phyloP scores from a whole-genome alignment of 2,888 invertebrate genomes.

The Lochmaea capreae region DNA sequence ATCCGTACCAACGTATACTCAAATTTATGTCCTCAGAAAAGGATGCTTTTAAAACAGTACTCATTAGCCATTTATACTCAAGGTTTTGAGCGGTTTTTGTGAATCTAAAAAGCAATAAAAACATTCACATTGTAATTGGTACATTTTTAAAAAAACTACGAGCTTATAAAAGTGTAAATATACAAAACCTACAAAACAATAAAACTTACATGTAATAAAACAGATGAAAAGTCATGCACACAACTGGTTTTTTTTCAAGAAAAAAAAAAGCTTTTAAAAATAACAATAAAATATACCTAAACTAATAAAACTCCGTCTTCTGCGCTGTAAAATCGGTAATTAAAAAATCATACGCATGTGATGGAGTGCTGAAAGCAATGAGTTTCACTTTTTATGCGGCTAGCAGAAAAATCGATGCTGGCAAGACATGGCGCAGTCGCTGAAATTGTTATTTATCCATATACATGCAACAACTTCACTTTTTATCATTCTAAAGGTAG shows the following conservation, averaged over 20 bases:
- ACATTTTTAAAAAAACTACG: conserved; percentile 11
- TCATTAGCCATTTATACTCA: conserved; percentile 56
- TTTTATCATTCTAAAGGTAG: conserved; percentile 1
- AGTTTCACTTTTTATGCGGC: conserved; percentile 35
- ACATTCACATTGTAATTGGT: conserved; percentile 12
- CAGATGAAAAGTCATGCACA: conserved; percentile 22
- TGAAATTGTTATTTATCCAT: conserved; percentile 21
- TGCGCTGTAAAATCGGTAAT: conserved; percentile 22
- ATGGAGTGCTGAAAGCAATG: conserved; percentile 21
- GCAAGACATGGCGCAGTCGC: conserved; percentile 40
- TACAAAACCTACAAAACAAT: conserved; percentile 7
- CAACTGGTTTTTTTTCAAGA: not conserved
- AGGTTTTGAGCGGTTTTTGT: conserved; percentile 24
- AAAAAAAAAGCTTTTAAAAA: conserved; percentile 10
- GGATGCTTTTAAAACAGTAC: conserved; percentile 66
- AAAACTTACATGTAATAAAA: conserved; percentile 3
- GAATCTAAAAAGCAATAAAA: conserved; percentile 46
- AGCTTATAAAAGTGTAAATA: not conserved
- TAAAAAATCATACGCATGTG: conserved; percentile 27
- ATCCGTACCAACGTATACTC: conserved; percentile 65
- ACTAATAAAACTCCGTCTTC: conserved; percentile 16
- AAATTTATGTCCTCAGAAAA: conserved; percentile 67
- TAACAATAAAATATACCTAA: conserved; percentile 20
- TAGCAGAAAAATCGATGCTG: conserved; percentile 41
- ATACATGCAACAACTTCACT: conserved; percentile 20